Conservation (phyloP, 2,888 invertebrate species). For the Hyposoter didymator region DNA sequence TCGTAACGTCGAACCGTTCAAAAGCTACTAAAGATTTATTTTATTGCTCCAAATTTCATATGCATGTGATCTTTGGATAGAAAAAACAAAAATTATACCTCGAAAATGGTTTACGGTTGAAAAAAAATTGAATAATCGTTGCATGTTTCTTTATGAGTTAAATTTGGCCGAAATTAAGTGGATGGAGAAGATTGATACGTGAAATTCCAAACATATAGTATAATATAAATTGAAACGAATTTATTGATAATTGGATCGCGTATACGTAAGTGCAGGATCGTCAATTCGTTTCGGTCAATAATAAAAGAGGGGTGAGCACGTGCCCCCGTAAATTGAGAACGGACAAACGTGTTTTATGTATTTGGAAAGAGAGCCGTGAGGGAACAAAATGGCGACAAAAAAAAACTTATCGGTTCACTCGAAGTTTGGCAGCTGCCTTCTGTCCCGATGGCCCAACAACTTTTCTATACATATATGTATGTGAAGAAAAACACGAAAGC, state of each 20-base stretch:
- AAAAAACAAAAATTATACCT: background rate
- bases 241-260: constrained; percentile 63
- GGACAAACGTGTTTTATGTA: constrained; percentile 59
- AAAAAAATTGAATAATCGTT: constrained; percentile 2
- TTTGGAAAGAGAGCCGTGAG: constrained; percentile 51
- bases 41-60: background rate
- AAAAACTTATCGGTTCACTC: constrained; percentile 38
- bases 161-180: background rate
- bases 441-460: constrained; percentile 38
- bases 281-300: constrained; percentile 37
- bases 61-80: background rate
- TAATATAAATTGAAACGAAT: constrained; percentile 61
- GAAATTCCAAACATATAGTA: constrained; percentile 46
- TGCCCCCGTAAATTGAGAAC: constrained; percentile 62
- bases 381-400: constrained; percentile 61
- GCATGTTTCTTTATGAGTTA: constrained; percentile 8
- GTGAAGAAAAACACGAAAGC: constrained; percentile 39
- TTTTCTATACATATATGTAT: constrained; percentile 34
- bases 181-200: constrained; percentile 49
- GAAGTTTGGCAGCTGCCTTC: constrained; percentile 63
- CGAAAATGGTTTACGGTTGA: background rate
- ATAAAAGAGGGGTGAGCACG: constrained; percentile 49
- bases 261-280: constrained; percentile 47
- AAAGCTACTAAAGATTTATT: background rate
- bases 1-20: background rate